Conservation (phyloP, 23 tunicate genomes). For the Styela clava region DNA sequence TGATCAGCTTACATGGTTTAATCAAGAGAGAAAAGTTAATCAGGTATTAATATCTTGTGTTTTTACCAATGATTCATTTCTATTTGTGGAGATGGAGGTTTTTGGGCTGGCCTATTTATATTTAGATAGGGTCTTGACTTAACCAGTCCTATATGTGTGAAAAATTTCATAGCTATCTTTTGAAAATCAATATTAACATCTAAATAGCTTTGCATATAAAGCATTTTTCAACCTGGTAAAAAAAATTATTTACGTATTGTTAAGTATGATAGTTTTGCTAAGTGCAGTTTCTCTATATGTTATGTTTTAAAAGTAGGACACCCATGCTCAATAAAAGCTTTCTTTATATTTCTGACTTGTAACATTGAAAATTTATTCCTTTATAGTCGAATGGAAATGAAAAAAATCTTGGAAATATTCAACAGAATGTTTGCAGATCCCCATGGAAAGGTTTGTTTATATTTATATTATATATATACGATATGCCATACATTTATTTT, state of each 20-base stretch:
- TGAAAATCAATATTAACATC: no score
- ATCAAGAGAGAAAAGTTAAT: slow-evolving; percentile 49
- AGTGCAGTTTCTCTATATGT: no score
- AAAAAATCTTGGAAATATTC: slow-evolving; percentile 83
- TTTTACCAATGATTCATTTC: background rate
- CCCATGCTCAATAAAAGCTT: no score
- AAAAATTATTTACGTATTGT: no score
- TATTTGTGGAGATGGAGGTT: background rate
- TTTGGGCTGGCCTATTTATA: background rate
- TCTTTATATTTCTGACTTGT: no score
- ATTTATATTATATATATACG: background rate
- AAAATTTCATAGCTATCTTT: background rate
- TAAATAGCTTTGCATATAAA: no score
- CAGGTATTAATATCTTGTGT: slow-evolving; percentile 41
- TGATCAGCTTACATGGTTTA: slow-evolving; percentile 53
- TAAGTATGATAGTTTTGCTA: no score
- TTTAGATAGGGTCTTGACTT: background rate
- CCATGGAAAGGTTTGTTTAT: slow-evolving; percentile 73
- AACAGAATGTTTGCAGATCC: slow-evolving; percentile 97
- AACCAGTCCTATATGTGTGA: background rate
- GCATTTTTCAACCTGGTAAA: no score
- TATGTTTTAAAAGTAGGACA: no score
- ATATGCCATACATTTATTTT: no score
- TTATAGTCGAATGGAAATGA: slow-evolving; percentile 83
- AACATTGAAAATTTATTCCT: background rate